phyloP scores from a whole-genome alignment of 2,113 vertebrate genomes.

The Stegostoma tigrinum region DNA sequence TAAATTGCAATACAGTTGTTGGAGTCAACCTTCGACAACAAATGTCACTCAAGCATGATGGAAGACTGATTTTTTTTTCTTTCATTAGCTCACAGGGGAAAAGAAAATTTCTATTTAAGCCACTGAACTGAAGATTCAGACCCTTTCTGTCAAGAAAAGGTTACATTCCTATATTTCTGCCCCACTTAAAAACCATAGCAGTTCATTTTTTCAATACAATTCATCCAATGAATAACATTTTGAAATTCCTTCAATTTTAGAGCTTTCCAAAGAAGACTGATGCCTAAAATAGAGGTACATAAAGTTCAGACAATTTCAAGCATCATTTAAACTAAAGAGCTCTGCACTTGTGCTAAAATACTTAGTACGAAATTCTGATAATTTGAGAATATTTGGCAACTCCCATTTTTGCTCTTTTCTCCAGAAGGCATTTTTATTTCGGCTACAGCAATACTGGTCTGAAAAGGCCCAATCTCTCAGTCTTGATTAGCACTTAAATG shows the following conservation, averaged over 20 bases:
- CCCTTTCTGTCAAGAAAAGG: background rate
- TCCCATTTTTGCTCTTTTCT: background rate
- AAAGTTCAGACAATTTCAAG: background rate
- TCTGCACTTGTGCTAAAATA: background rate
- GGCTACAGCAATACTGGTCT: too few species aligned
- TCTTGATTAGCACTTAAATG: too few species aligned
- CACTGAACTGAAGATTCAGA: conserved; percentile 10
- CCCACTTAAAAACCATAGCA: background rate
- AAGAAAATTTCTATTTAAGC: background rate
- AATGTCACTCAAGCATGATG: background rate
- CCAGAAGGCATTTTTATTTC: background rate
- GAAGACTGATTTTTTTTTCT: background rate
- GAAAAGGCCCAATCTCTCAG: too few species aligned
- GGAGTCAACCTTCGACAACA: background rate
- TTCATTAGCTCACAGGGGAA: background rate
- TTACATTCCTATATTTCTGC: background rate
- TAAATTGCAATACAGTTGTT: background rate
- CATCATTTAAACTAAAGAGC: background rate
- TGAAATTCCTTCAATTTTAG: background rate
- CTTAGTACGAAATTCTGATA: background rate
- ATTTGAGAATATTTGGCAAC: background rate
- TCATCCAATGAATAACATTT: background rate
- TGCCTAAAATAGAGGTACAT: background rate
- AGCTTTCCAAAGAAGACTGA: background rate
- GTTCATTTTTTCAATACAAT: background rate